Base-by-base conservation (phyloP, 2,797 vertebrate species). In the Anisognathus igniventris region DNA sequence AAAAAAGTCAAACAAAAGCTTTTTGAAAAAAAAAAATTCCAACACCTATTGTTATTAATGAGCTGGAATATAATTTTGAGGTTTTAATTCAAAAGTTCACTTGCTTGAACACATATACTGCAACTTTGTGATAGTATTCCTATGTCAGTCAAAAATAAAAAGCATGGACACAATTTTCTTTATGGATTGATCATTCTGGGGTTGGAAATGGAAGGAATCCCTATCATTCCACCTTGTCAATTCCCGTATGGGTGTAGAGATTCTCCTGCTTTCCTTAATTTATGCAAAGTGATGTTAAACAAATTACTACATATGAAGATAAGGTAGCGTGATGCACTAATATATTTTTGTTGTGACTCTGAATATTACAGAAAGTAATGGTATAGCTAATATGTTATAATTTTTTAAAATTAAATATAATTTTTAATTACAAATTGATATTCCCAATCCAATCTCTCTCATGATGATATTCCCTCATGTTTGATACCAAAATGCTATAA, bases 201-300 rank as follows among this genome's bases (percentile, higher is more conserved):
- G 4, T 10, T 73, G 10, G 40, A 92, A 97, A 83, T 30, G 2
- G 73, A 92, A 53, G 30, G 23, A 94, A 57, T 90, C 33, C 80
- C 72, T 93, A 45, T 53, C 58, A 76, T 82, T 75, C 78, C 94
- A 40, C 37, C 71, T 97, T 89, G 65, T n/a, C 75, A 96, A 97
- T 95, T 96, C 82, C 73, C 75, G 56, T 1, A 22, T 68, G 39
- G 39, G 87, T 85, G 40, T 54, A 93, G 66, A 96, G 92, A 95
- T 94, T 92, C 94, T 95, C n/a, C 73, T 93, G 61, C 86, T 96
- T 97, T 95, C 62, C 5, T 57, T 96, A 94, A 96, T 96, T 97
- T 97, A 96, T 95, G 80, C 90, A 95, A 96, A 95, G 70, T 94
- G n/a, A 92, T 95, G 95, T 95, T 97, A 97, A 97, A 97, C 92